Evolutionary conservation across 2,113 vertebrate genomes (phyloP).

Genomic region (Chascanopsetta lugubris): DNA sequence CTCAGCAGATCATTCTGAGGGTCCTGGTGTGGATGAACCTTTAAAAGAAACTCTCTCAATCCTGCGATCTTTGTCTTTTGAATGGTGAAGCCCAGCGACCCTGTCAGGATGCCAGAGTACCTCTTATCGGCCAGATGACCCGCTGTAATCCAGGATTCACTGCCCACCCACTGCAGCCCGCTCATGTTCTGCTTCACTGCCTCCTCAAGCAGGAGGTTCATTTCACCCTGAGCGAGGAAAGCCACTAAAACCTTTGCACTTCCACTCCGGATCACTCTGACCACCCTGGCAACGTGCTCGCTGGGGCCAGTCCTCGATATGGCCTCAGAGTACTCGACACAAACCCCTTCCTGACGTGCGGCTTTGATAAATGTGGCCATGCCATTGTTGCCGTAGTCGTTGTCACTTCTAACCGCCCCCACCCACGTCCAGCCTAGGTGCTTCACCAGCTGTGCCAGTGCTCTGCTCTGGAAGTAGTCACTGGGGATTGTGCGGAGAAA

Average conservation of each 20-base stretch:
- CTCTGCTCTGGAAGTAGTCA: constrained; percentile 81
- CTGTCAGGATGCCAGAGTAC: constrained; percentile 65
- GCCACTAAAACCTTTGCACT: constrained; percentile 78
- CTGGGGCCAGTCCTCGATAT: constrained; percentile 72
- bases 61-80: constrained; percentile 72
- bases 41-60: constrained; percentile 74
- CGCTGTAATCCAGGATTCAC: constrained; percentile 82
- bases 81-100: constrained; percentile 79
- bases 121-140: constrained; percentile 61
- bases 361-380: constrained; percentile 78
- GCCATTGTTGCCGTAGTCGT: constrained; percentile 82
- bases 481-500: constrained; percentile 85
- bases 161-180: constrained; percentile 80
- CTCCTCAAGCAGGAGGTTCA: constrained; percentile 77
- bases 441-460: constrained; percentile 78
- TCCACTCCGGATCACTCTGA: constrained; percentile 68
- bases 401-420: constrained; percentile 79
- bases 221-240: constrained; percentile 76
- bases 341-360: constrained; percentile 73
- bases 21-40: constrained; percentile 68
- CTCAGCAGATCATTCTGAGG: constrained; percentile 65
- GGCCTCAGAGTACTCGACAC: constrained; percentile 79
- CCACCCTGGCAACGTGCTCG: constrained; percentile 67
- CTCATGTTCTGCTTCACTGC: constrained; percentile 76
- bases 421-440: constrained; percentile 83